Base-by-base conservation (phyloP, 2,113 vertebrate genomes). In the Stercorarius parasiticus region DNA sequence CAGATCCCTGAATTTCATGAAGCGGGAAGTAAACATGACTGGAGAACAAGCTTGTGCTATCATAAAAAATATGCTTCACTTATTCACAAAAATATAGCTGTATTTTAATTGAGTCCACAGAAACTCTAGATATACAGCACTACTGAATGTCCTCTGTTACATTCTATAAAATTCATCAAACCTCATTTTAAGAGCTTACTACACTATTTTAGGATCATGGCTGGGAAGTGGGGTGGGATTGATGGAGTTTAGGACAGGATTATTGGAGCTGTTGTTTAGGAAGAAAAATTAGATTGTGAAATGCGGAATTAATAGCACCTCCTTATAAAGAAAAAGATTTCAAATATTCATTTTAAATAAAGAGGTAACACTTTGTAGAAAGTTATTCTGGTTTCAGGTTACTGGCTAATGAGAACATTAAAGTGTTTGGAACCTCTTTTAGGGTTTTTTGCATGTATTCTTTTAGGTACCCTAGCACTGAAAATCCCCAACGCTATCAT, bases 81-180 rank as follows among this genome's bases (percentile, higher is more conserved):
- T 88, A 65, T 72, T 90, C 66, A 86, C 58, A 92, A 94, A 80
- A 88, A 86, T 47, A 20, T 32, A 70, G 36, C 71, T 78, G 26
- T 50, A 19, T 71, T 88, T 88, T 96, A 96, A 86, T 26, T 73
- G 85, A 80, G 82, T 93, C 36, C 78, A 83, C 50, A 80, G 92
- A 88, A 94, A 82, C 49, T 76, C 5, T 2, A 93, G 36, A 87
- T 52, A 30, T 27, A 65, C 34, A 92, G 85, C 59, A 77, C 19
- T n/a, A 61, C 53, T 26, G 40, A 88, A 83, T 43, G 23, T 92
- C 56, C 66, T 93, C 62, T 77, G 45, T 5, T 80, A 73, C n/a
- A 25, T 56, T 93, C 88, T 86, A 29, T 62, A 86, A 93, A 94
- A 94, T 81, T 90, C 96, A 96, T 73, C 71, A 94, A 78, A 67